Evolutionary conservation across 2,797 vertebrate species (phyloP), one percentile per base, ranked within the genome.

Genomic region (Syncerus caffer): DNA sequence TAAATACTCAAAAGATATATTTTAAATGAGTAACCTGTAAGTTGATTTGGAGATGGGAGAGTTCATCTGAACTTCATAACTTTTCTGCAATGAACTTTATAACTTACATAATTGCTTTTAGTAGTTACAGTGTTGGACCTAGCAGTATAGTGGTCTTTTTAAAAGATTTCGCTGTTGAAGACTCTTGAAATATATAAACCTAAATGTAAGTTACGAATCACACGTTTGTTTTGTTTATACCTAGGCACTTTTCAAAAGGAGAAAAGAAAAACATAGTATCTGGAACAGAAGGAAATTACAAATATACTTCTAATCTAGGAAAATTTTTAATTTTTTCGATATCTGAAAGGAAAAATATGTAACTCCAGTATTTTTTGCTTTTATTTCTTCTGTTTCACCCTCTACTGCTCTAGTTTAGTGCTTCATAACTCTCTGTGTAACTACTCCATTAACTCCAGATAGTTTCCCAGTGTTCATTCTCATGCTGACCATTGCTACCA

Each of bases 241-340:
- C 42, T 88, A 85, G 67, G 76, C 51, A 87, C 58, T 95, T 96
- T 95, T 64, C 27, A 67, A 89, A 95, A 89, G 87, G 57, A 85
- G 29, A 60, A 85, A 80, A 92, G 62, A 87, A 96, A 93, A 87
- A 19, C 78, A 38, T 91, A 89, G 16, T 97, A 71, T 96, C 87
- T 96, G 58, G 58, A 95, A 67, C 53, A 93, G 93, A 95, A 97
- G 89, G 42, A 85, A 96, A 92, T 84, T 92, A 64, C 2, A n/a
- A 83, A 50, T 92, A 79, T 53, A 87, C 45, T 97, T 95, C 42
- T 38, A 95, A 7, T 67, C 89, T 96, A 92, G 85, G 55, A 34
- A 96, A 90, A 55, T 21, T 31, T 47, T 79, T 19, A 50, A 31
- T 17, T 47, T 86, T 45, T 87, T 45, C 94, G 42, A 62, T 76